Evolutionary conservation across 2,888 invertebrate species (phyloP).

Genomic region (Ormia ochracea): DNA sequence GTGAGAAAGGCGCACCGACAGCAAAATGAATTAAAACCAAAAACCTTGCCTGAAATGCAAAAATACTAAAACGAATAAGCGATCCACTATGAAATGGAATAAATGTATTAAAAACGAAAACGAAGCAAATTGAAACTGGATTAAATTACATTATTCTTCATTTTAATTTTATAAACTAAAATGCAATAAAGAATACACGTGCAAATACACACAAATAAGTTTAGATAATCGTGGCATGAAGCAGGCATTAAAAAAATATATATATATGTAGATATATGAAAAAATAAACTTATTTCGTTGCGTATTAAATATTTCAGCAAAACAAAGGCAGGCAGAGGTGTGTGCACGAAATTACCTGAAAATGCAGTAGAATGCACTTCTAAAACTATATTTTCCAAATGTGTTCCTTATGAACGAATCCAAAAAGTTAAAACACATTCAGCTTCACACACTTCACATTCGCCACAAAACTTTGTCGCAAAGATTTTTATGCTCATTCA

Average conservation of each 20-base stretch:
- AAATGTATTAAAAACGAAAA: constrained; percentile 46
- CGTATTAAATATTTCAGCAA: too few relatives aligned
- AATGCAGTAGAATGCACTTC: too few relatives aligned
- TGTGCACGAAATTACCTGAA: too few relatives aligned
- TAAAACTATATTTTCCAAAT: too few relatives aligned
- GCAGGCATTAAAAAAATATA: not conserved
- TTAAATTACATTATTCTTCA: constrained; percentile 61
- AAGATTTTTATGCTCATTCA: too few relatives aligned
- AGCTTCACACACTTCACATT: too few relatives aligned
- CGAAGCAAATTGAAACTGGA: constrained; percentile 54
- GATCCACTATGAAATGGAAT: constrained; percentile 26
- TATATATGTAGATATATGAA: not conserved
- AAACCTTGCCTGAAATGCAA: constrained; percentile 48
- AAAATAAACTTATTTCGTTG: not conserved
- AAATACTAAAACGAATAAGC: constrained; percentile 15
- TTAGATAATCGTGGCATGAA: not conserved
- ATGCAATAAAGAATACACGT: constrained; percentile 34
- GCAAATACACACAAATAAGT: not conserved
- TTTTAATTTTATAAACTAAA: constrained; percentile 58
- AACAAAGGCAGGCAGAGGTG: too few relatives aligned
- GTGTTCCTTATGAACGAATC: too few relatives aligned
- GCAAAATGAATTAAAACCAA: constrained; percentile 13
- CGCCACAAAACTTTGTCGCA: too few relatives aligned
- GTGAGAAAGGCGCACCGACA: constrained; percentile 11
- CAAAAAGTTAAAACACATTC: too few relatives aligned